Percentiles rank a stretch among this genome's conserved stretches.
Conservation (phyloP, 2,888 invertebrate species). For the Scaptodrosophila latifasciaeformis region DNA sequence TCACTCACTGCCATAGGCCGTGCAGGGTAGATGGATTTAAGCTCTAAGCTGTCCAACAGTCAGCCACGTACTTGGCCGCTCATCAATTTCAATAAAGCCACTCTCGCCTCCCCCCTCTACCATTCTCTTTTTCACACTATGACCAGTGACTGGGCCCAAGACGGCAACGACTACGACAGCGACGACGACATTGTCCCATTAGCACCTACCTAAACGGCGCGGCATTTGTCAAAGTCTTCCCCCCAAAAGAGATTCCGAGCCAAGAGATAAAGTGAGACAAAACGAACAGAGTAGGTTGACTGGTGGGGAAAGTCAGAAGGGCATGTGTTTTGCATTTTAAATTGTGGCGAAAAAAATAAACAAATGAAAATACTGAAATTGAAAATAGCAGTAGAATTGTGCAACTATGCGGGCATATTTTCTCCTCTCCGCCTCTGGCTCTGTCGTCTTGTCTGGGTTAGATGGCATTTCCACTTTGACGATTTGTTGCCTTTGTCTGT, state of each 20-base stretch:
- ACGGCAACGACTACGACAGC: background rate
- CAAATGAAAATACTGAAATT: constrained; percentile 46
- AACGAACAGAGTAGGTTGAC: background rate
- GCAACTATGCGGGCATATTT: constrained; percentile 52
- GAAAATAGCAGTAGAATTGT: constrained; percentile 60
- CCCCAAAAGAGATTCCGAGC: no score
- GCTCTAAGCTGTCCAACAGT: constrained; percentile 44
- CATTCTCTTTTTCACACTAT: no score
- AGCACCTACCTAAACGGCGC: constrained; percentile 54
- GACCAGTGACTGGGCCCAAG: no score
- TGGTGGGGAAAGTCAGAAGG: no score
- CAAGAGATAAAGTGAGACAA: no score
- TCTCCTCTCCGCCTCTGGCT: constrained; percentile 25
- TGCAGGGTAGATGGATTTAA: constrained; percentile 46
- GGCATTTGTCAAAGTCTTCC: constrained; percentile 61
- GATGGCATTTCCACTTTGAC: no score
- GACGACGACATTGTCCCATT: constrained; percentile 28
- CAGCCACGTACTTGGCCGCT: constrained; percentile 63
- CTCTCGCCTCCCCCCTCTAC: no score
- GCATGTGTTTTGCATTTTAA: constrained; percentile 67
- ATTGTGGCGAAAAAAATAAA: constrained; percentile 47
- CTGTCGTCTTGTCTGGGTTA: constrained; percentile 6
- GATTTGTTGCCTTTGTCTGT: background rate
- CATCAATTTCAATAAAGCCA: constrained; percentile 62
- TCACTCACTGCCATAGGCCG: constrained; percentile 40